These are phyloP conservation scores for Pollachius pollachius DNA, from an alignment of 2,113 vertebrate species.

Conservation along the genomic window DNA sequence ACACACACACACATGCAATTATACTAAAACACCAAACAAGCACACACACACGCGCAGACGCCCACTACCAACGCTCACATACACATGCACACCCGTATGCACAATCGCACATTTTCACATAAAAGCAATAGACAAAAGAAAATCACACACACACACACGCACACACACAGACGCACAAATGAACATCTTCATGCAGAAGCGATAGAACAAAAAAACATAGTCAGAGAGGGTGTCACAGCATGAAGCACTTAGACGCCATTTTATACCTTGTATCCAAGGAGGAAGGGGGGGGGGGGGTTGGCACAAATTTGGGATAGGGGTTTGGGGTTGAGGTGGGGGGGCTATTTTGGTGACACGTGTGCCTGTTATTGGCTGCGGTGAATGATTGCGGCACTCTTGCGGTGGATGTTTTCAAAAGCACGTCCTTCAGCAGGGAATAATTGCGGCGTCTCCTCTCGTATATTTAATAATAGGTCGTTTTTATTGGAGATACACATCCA, in stretches of 20 bases:
- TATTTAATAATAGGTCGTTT: background rate
- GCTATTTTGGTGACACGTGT: constrained; percentile 10
- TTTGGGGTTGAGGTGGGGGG: background rate
- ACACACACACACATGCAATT: constrained; percentile 22
- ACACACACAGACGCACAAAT: too few relatives aligned
- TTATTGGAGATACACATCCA: background rate
- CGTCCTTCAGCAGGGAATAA: background rate
- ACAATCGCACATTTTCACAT: too few relatives aligned
- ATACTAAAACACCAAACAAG: too few relatives aligned
- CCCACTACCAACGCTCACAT: too few relatives aligned
- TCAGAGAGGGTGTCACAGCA: too few relatives aligned
- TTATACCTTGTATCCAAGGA: constrained; percentile 21
- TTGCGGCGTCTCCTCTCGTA: background rate
- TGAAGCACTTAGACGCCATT: too few relatives aligned
- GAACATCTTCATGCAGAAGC: too few relatives aligned
- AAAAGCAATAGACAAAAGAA: too few relatives aligned
- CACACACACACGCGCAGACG: too few relatives aligned
- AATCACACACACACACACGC: too few relatives aligned
- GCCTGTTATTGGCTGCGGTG: background rate
- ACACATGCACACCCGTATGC: too few relatives aligned
- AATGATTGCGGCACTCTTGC: constrained; percentile 34
- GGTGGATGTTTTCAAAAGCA: constrained; percentile 3
- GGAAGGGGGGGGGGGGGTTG: background rate
- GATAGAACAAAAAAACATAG: too few relatives aligned
- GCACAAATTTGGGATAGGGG: constrained; percentile 4